Percentiles rank a stretch among this genome's conserved stretches.
Conservation (phyloP, 2,888 invertebrate genomes). For the Punctoribates punctum region DNA sequence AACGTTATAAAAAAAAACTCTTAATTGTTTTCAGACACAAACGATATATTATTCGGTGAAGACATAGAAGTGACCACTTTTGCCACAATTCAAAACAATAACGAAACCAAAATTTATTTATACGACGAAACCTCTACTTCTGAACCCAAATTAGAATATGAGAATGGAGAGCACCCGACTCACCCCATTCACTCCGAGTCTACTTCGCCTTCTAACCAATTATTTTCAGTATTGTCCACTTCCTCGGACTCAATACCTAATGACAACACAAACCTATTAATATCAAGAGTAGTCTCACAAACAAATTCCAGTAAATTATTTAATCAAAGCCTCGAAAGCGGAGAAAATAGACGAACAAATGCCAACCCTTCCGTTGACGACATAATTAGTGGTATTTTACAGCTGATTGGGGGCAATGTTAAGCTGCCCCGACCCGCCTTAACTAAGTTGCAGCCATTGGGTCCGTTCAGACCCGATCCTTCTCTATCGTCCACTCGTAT, state of each 20-base stretch:
- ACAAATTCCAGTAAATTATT: slow-evolving; percentile 10
- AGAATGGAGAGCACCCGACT: too few relatives aligned
- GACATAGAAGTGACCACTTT: slow-evolving; percentile 15
- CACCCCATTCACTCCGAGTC: background rate
- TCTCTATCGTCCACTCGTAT: slow-evolving; percentile 59
- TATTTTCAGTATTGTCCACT: background rate
- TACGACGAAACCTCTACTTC: background rate
- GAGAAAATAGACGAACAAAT: slow-evolving; percentile 21
- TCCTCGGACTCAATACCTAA: slow-evolving; percentile 3
- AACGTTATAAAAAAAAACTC: background rate
- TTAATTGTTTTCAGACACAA: background rate
- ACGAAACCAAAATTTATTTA: background rate
- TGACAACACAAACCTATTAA: background rate
- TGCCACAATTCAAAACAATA: background rate
- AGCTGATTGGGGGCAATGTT: slow-evolving; percentile 79
- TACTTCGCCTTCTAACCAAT: background rate
- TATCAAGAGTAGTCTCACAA: background rate
- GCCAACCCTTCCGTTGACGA: slow-evolving; percentile 65
- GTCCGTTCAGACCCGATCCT: slow-evolving; percentile 42
- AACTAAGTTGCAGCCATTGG: slow-evolving; percentile 43
- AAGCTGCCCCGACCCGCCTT: slow-evolving; percentile 62
- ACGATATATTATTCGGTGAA: background rate
- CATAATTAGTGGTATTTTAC: slow-evolving; percentile 77
- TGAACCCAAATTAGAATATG: background rate
- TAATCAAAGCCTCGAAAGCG: background rate